Percentiles rank a stretch among this genome's conserved stretches.
These are phyloP conservation scores for Hippolais icterina DNA, from an alignment of 2,113 vertebrate genomes.

Conservation along the genomic window DNA sequence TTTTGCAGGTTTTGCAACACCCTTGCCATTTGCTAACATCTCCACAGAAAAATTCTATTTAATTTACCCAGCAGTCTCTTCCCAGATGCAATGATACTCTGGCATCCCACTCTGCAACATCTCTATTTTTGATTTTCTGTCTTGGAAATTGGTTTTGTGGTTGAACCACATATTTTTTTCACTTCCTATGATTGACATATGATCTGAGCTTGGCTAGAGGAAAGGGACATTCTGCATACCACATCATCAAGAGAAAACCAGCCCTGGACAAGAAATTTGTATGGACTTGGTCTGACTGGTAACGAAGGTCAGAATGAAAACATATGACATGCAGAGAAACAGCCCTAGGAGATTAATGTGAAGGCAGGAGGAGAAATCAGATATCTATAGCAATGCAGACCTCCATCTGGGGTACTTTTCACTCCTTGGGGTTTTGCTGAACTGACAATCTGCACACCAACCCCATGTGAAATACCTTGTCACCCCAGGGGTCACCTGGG, in stretches of 20 bases:
- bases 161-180: slow-evolving; percentile 60
- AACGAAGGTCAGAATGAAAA: slow-evolving; percentile 12
- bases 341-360: background rate
- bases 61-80: slow-evolving; percentile 35
- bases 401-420: background rate
- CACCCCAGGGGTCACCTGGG: background rate
- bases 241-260: slow-evolving; percentile 43
- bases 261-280: slow-evolving; percentile 9
- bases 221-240: slow-evolving; percentile 48
- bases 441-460: background rate
- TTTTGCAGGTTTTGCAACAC: background rate
- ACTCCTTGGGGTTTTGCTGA: background rate
- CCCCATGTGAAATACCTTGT: background rate
- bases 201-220: slow-evolving; percentile 35
- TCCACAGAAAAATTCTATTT: slow-evolving; percentile 46
- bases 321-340: background rate
- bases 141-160: slow-evolving; percentile 68
- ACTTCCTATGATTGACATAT: slow-evolving; percentile 59
- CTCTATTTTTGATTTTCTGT: slow-evolving; percentile 71
- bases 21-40: background rate
- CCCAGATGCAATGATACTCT: slow-evolving; percentile 65
- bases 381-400: background rate
- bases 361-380: background rate
- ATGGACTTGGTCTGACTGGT: slow-evolving; percentile 31
- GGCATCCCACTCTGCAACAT: slow-evolving; percentile 53